phyloP scores from a whole-genome alignment of 1,140 invertebrate species.

The Aricia agestis region DNA sequence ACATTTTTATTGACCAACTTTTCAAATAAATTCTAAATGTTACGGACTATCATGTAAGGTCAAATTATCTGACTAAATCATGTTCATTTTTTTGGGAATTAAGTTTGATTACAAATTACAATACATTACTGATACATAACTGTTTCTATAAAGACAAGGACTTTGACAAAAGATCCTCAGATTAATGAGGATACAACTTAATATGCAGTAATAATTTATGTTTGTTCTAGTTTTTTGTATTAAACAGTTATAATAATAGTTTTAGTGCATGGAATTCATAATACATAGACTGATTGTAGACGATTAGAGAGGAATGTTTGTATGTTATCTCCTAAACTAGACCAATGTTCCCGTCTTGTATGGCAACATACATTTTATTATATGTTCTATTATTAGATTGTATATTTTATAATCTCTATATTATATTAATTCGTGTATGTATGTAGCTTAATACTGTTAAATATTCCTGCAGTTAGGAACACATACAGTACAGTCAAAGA shows the following conservation, averaged over 20 bases:
- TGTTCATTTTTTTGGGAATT: too few relatives aligned
- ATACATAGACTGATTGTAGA: constrained; percentile 6
- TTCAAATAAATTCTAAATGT: too few relatives aligned
- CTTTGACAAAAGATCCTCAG: neutral
- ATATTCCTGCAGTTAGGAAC: neutral
- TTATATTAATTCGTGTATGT: neutral
- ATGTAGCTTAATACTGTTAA: neutral
- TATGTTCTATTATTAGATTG: neutral
- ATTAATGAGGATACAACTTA: neutral
- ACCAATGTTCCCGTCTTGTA: constrained; percentile 4
- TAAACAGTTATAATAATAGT: neutral
- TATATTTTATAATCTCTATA: neutral
- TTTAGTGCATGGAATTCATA: constrained; percentile 6
- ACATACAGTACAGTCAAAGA: neutral
- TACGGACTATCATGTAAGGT: too few relatives aligned
- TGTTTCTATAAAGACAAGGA: neutral
- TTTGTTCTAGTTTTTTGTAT: neutral
- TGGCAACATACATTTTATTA: neutral
- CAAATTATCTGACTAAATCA: too few relatives aligned
- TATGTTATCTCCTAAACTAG: constrained; percentile 9
- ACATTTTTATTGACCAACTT: too few relatives aligned
- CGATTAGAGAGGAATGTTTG: neutral
- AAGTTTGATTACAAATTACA: too few relatives aligned
- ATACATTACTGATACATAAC: too few relatives aligned
- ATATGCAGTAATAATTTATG: neutral